Conservation (phyloP, 2,888 invertebrate species). For the Nymphalis urticae region DNA sequence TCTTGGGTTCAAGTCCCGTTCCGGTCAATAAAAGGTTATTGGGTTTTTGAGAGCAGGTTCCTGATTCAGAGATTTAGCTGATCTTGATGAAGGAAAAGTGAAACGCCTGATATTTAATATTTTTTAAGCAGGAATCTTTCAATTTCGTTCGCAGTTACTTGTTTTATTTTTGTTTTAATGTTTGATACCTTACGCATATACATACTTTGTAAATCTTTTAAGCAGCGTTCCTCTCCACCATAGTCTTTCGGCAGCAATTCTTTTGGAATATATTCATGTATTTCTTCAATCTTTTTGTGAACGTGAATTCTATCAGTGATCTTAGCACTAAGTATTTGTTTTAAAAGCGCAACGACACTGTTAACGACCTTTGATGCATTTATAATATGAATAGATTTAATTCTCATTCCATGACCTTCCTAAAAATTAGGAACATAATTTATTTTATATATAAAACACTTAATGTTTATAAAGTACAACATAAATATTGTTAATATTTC, state of each 20-base stretch:
- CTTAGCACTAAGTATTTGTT: conserved; percentile 55
- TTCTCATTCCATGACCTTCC: conserved; percentile 59
- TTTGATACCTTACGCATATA: not conserved
- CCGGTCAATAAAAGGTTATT: too few species aligned
- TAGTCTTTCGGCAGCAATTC: conserved; percentile 58
- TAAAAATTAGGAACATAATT: conserved; percentile 43
- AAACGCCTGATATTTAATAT: too few species aligned
- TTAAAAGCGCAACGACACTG: conserved; percentile 48
- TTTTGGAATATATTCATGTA: conserved; percentile 48
- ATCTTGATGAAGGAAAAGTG: too few species aligned
- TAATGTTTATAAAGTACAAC: not conserved
- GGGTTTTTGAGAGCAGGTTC: too few species aligned
- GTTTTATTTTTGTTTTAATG: too few species aligned
- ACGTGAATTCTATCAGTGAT: conserved; percentile 49
- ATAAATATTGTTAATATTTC: too few species aligned
- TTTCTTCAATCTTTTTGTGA: conserved; percentile 46
- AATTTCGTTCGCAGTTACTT: too few species aligned
- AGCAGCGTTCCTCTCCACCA: conserved; percentile 53
- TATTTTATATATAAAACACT: not conserved
- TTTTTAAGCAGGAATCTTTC: too few species aligned
- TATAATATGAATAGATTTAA: conserved; percentile 57
- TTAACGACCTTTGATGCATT: conserved; percentile 54
- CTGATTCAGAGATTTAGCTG: too few species aligned
- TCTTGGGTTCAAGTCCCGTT: too few species aligned
- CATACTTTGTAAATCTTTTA: conserved; percentile 43